phyloP scores from a whole-genome alignment of 2,888 invertebrate genomes.

The Aelia acuminata region DNA sequence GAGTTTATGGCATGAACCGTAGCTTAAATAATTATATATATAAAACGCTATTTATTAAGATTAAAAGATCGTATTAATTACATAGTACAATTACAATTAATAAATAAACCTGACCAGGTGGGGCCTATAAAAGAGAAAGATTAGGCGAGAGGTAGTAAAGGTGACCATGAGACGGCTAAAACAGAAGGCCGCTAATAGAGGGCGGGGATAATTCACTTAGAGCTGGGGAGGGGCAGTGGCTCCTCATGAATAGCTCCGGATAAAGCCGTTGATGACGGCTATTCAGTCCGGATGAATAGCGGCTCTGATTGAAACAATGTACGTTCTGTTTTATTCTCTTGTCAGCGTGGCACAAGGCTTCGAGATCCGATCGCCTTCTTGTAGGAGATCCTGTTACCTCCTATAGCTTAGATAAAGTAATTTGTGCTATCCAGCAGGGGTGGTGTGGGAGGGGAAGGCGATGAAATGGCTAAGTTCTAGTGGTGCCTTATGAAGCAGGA shows the following conservation, averaged over 20 bases:
- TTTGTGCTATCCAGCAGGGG: neutral
- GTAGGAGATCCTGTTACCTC: neutral
- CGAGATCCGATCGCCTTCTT: neutral
- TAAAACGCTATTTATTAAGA: no score
- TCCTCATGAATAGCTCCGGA: conserved; percentile 17
- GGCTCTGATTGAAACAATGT: conserved; percentile 65
- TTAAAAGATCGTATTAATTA: neutral
- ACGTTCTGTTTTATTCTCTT: conserved; percentile 16
- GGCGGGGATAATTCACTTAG: conserved; percentile 49
- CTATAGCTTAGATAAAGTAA: neutral
- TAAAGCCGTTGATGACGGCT: conserved; percentile 64
- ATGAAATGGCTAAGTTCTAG: no score
- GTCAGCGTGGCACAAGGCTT: conserved; percentile 11
- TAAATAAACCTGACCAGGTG: neutral
- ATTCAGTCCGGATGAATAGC: conserved; percentile 64
- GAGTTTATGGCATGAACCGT: no score
- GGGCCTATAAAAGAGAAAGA: neutral
- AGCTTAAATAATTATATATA: no score
- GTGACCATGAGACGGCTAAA: conserved; percentile 33
- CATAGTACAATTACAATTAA: neutral
- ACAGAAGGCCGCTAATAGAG: conserved; percentile 52
- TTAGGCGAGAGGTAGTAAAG: conserved; percentile 26
- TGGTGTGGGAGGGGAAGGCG: neutral
- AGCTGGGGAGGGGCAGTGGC: conserved; percentile 9
- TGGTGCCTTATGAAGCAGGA: no score